Base-by-base conservation (phyloP, 2,113 vertebrate species). In the Piprites chloris region DNA sequence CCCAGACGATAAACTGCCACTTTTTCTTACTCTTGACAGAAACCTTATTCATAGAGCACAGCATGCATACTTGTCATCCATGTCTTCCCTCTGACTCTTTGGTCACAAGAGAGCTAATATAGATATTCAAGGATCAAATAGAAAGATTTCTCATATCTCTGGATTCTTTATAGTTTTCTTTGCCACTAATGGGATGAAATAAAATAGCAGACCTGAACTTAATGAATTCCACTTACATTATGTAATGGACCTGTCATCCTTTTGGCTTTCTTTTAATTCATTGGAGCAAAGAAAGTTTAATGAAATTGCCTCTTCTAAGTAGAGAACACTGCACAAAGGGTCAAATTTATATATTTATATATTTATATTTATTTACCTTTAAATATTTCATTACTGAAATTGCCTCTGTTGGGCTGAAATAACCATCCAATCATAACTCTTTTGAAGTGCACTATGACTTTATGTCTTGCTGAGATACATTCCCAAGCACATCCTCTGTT, bases 341-440 rank as follows among this genome's bases (percentile, higher is more conserved):
- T 63, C 41, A 78, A 69, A 63, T 65, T 26, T 65, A n/a, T 49
- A 33, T 46, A 62, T 67, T 26, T 63, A 33, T 44, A 32, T 49
- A 59, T 58, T 87, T 87, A 56, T 86, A 35, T 81, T 41, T 91
- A 66, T 95, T 94, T 94, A 87, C 9, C 30, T 90, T 74, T 91
- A 92, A 95, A 95, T 91, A 84, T 63, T 66, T 96, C 41, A 90
- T 88, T 93, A 91, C 93, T 96, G 90, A 96, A 97, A 87, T 95
- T 80, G 52, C 44, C 55, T 90, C 52, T 28, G 59, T 63, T 82
- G 37, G 12, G 55, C 63, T 78, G 74, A 95, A 95, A 94, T 74
- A 75, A 93, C 80, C 93, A 95, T 74, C 73, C 62, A 89, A 76
- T 46, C 68, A 75, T 94, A 91, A 89, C 49, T 91, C 86, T 94